Conservation (phyloP, 2,797 vertebrate genomes). For the Sciaenops ocellatus region DNA sequence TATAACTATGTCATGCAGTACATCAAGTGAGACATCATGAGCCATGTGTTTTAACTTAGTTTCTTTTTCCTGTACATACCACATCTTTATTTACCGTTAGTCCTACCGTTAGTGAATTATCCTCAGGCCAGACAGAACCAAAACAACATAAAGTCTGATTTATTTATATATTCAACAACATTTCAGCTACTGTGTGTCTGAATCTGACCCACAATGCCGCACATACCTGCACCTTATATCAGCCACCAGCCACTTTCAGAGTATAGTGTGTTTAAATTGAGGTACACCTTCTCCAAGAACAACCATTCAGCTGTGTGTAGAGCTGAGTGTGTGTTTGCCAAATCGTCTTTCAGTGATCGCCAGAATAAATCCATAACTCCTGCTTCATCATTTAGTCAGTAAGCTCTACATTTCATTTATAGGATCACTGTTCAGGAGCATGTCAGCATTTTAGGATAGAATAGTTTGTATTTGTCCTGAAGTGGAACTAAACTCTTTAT, state of each 20-base stretch:
- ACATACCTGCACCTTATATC: not conserved
- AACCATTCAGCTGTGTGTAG: conserved; percentile 5
- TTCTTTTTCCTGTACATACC: not conserved
- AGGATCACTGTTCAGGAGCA: no score
- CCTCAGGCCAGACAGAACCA: not conserved
- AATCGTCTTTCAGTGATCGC: no score
- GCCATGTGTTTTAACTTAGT: not conserved
- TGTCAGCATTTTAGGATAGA: no score
- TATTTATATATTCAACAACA: not conserved
- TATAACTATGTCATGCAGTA: conserved; percentile 65
- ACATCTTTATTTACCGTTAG: not conserved
- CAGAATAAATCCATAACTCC: no score
- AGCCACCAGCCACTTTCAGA: not conserved
- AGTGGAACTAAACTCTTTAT: no score
- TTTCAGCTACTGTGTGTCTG: not conserved
- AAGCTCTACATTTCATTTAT: no score
- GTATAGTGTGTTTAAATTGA: conserved; percentile 15
- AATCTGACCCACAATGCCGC: not conserved
- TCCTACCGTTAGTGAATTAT: not conserved
- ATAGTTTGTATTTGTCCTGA: no score
- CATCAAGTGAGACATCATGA: conserved; percentile 18
- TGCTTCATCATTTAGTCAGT: no score
- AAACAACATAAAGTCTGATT: not conserved
- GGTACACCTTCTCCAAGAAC: conserved; percentile 69
- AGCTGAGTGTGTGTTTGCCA: no score